Evolutionary conservation across 2,113 vertebrate species (phyloP), one percentile per base, ranked within the genome.

Genomic region (Pseudorectes ferrugineus): DNA sequence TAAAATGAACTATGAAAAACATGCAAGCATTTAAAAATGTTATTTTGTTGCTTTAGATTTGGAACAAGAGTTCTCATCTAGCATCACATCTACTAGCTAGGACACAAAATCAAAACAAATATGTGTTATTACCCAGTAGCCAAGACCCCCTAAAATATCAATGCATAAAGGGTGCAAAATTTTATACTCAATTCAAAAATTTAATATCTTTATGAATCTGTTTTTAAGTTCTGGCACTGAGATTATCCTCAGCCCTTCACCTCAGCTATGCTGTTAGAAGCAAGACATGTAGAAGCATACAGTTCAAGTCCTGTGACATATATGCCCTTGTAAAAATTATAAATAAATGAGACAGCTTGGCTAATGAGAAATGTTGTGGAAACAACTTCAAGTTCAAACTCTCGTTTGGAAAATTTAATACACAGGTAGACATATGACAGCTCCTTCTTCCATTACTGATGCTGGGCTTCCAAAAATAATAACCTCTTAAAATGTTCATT

Each of bases 121-220:
- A 14, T 0, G 0, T 20, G 10, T 15, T 18, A 28, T 26, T 45
- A 51, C 1, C 8, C 31, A 40, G 25, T 28, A 79, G 14, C 7
- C 29, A 45, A 57, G n/a, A 59, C 1, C 1, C 6, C 33, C 5
- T 85, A 49, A 85, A 84, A 76, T 9, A 24, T 11, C 16, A 63
- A 33, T 63, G 23, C 4, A 1, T 21, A 40, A 73, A 57, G 12
- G 31, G 4, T 25, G 26, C 4, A 65, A 54, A 12, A 43, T 86
- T 58, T 84, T 65, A 12, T 38, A 54, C 3, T 46, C 21, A 6
- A 10, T 52, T 85, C 45, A 77, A 38, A 54, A 92, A 89, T 71
- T 35, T 38, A 36, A 67, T 48, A 28, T 63, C 14, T 12, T 31
- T 59, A 22, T 40, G 25, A 79, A 85, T 35, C 31, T 82, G 6